Conservation (phyloP, 2,797 vertebrate genomes). For the Bucorvus abyssinicus region DNA sequence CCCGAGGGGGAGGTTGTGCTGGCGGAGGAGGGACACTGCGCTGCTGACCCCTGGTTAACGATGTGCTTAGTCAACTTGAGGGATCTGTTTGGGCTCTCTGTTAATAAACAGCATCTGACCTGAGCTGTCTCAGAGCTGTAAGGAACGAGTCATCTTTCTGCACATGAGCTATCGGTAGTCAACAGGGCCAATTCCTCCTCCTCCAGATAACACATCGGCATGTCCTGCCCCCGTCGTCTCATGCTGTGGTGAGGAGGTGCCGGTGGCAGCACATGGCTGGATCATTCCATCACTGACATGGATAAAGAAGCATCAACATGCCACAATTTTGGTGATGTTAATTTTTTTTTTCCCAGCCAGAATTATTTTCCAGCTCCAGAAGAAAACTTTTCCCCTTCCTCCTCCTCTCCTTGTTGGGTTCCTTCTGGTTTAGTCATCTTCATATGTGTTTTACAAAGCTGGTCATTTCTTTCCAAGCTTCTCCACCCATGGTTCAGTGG, state of each 20-base stretch:
- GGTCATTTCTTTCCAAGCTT: background rate
- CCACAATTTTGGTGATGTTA: background rate
- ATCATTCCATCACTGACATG: accelerated
- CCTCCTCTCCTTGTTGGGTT: background rate
- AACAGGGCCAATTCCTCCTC: background rate
- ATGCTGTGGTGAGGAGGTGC: background rate
- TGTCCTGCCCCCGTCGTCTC: background rate
- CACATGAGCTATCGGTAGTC: background rate
- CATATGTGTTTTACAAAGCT: background rate
- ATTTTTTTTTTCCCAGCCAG: background rate
- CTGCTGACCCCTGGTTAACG: accelerated
- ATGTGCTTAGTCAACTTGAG: background rate
- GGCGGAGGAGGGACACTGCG: accelerated
- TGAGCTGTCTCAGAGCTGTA: background rate
- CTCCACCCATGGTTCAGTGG: background rate
- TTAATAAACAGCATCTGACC: background rate
- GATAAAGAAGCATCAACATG: background rate
- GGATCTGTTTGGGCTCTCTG: background rate
- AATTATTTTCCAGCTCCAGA: background rate
- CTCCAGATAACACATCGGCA: accelerated
- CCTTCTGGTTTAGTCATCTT: background rate
- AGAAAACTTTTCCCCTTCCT: background rate
- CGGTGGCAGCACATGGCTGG: background rate
- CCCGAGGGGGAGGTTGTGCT: accelerated
- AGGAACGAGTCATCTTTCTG: background rate